A percentile compares a stretch with the other conserved stretches of the same genome.
phyloP scores from a whole-genome alignment of 2,888 invertebrate species.

The Amphipoea lucens region DNA sequence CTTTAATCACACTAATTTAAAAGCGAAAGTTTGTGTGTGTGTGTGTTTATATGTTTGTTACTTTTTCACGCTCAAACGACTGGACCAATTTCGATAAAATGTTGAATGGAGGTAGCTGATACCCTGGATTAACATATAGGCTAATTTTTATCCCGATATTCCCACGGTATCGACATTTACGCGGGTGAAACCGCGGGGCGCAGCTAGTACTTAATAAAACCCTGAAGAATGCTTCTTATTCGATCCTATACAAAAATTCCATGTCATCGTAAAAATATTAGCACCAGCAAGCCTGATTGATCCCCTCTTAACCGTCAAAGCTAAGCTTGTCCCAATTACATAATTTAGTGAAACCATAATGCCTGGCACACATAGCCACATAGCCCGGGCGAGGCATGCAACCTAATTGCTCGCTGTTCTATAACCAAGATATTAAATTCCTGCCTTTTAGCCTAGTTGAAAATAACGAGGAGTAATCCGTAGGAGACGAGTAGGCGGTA shows the following conservation, averaged over 20 bases:
- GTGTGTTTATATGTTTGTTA: too few species aligned
- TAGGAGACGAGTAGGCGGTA: neutral
- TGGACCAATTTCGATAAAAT: too few species aligned
- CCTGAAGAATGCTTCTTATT: neutral
- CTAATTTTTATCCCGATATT: too few species aligned
- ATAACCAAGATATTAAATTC: slow-evolving; percentile 62
- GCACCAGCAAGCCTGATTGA: slow-evolving; percentile 18
- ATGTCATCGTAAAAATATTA: neutral
- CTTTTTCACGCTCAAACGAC: too few species aligned
- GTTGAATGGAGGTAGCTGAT: too few species aligned
- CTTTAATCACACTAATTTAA: too few species aligned
- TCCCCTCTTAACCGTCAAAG: neutral
- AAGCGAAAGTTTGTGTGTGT: too few species aligned
- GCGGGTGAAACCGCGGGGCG: too few species aligned
- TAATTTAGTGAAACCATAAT: slow-evolving; percentile 46
- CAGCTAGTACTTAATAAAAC: too few species aligned
- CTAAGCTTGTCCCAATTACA: slow-evolving; percentile 14
- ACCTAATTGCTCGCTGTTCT: slow-evolving; percentile 53
- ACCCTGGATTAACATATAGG: too few species aligned
- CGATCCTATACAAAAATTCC: neutral
- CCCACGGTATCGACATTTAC: too few species aligned
- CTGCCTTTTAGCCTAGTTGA: slow-evolving; percentile 47
- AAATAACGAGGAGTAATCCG: slow-evolving; percentile 41
- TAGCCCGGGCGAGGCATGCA: slow-evolving; percentile 39
- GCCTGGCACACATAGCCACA: slow-evolving; percentile 19